Evolutionary conservation across 2,888 invertebrate genomes (phyloP), one percentile per base, ranked within the genome.

Genomic region (Machimus atricapillus): DNA sequence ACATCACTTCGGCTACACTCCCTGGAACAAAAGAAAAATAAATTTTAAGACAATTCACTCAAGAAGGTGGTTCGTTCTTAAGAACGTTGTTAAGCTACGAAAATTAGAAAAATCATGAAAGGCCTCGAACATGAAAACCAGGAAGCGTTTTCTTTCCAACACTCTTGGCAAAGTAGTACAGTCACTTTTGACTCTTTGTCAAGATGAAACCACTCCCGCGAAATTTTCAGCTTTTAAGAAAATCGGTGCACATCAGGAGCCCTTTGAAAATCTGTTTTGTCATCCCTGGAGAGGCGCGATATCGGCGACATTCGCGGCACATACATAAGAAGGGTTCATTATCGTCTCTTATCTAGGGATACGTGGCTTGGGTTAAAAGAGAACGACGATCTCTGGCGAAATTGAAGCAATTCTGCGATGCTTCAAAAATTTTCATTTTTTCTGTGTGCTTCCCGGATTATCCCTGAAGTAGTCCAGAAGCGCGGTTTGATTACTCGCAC

Each of bases 1-100:
- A 92, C 92, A 92, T 92, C 90, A 90, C 82, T 87, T 86, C 87
- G 43, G 83, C 87, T 86, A 82, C 83, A 85, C 86, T 85, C 77
- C 83, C 88, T 88, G 78, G 6, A 87, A 87, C 43, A 34, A 34
- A 79, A 85, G 56, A 40, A 46, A 79, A 46, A 31, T 46, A 31
- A 31, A 31, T 66, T 2, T 12, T 66, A 66, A 66, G 12, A 66
- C 66, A 66, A 66, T 66, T 58, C 0, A 12, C 23, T 9, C 58
- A 58, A 58, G 12, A 19, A 58, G 9, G 1, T 12, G 52, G 6
- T 0, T 12, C 1, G 19, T 27, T 66, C 27, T 52, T 52, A 52
- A 66, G 12, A 66, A 23, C 14, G 27, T 66, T 6, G 19, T 52
- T 52, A 6, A 66, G 66, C 66, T 19, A 8, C 12, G 27, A 27